Evolutionary conservation across 2,888 invertebrate genomes (phyloP).

Genomic region (Diplazon laetatorius): DNA sequence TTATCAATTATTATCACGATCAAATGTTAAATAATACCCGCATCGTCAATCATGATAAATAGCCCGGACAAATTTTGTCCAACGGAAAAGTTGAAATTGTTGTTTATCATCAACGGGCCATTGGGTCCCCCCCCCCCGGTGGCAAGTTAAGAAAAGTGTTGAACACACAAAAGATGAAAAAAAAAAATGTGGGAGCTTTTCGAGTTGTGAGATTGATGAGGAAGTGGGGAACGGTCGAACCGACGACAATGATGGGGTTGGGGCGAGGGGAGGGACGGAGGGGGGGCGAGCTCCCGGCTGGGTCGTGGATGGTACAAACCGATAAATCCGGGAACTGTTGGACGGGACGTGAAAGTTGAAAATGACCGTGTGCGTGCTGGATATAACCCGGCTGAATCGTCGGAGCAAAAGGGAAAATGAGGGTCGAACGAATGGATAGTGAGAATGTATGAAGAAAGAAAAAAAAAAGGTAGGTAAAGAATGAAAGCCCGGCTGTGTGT

Average conservation of each 20-base stretch:
- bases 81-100: constrained; percentile 33
- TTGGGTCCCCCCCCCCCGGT: too few species aligned
- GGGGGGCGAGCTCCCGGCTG: constrained; percentile 29
- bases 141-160: too few species aligned
- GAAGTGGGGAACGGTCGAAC: background rate
- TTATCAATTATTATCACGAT: too few species aligned
- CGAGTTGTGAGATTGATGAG: background rate
- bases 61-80: too few species aligned
- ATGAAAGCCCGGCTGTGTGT: constrained; percentile 45
- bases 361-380: constrained; percentile 46
- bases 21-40: too few species aligned
- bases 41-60: too few species aligned
- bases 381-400: background rate
- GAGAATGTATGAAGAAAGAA: constrained; percentile 5
- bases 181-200: background rate
- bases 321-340: constrained; percentile 54
- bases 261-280: constrained; percentile 49
- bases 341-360: constrained; percentile 59
- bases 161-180: too few species aligned
- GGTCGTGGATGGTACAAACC: constrained; percentile 41
- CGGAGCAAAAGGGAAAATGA: constrained; percentile 19
- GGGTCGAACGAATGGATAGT: constrained; percentile 1
- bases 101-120: too few species aligned
- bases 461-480: background rate
- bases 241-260: constrained; percentile 15